Evolutionary conservation across 2,113 vertebrate species (phyloP).

Genomic region (Pterocles gutturalis): DNA sequence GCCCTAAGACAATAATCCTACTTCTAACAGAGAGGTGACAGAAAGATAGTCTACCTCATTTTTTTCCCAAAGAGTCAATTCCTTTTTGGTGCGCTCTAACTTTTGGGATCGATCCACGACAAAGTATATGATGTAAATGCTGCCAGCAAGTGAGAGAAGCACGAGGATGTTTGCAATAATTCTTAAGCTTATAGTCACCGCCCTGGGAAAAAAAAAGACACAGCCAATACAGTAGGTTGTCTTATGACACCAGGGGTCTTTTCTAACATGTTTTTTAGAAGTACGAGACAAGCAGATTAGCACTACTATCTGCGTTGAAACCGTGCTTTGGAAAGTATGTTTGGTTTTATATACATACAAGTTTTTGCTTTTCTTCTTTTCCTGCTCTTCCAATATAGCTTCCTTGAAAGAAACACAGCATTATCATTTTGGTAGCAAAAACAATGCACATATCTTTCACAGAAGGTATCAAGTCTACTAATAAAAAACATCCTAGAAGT

Average conservation of each 20-base stretch:
- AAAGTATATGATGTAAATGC: constrained; percentile 99
- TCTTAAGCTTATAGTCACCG: constrained; percentile 91
- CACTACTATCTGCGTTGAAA: background rate
- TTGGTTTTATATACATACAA: constrained; percentile 81
- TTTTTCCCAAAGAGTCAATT: constrained; percentile 96
- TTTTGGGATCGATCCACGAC: constrained; percentile 96
- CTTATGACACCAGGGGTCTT: background rate
- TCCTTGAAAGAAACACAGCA: constrained; percentile 83
- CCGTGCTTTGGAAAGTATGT: background rate
- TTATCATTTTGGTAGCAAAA: background rate
- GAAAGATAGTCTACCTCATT: constrained; percentile 85
- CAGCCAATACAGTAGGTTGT: background rate
- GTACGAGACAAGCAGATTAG: background rate
- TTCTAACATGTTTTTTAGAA: background rate
- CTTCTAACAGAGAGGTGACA: background rate
- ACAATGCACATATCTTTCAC: background rate
- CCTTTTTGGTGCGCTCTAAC: constrained; percentile 88
- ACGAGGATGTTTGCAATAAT: constrained; percentile 95
- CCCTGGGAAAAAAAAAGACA: constrained; percentile 73
- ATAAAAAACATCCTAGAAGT: background rate
- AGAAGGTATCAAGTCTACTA: background rate
- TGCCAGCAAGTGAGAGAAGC: constrained; percentile 94
- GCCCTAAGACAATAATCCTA: background rate
- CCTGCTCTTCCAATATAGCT: constrained; percentile 95
- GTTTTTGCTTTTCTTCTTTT: constrained; percentile 95